Percentiles rank a stretch among this genome's conserved stretches.
Evolutionary conservation across 2,797 vertebrate genomes (phyloP).

Genomic region (Octomys mimax): DNA sequence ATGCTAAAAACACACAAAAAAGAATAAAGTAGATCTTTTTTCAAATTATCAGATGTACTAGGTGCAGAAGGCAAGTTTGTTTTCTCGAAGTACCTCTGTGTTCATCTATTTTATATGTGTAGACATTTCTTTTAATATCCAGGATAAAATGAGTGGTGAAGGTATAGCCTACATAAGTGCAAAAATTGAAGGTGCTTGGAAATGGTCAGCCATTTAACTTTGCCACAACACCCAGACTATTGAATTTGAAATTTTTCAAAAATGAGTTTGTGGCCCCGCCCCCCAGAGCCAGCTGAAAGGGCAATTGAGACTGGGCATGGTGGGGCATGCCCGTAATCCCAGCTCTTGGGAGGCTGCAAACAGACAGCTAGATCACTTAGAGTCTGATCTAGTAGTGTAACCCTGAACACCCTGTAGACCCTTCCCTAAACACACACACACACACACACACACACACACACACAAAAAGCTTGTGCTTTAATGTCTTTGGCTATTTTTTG

Average conservation of each 20-base stretch:
- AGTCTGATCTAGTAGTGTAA: no score
- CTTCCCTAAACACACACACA: no score
- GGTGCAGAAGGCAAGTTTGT: slow-evolving; percentile 20
- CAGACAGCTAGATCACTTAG: no score
- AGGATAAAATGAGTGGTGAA: not conserved
- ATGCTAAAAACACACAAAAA: not conserved
- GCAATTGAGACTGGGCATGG: no score
- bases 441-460: no score
- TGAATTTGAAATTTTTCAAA: not conserved
- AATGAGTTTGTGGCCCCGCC: not conserved
- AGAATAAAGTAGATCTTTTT: slow-evolving; percentile 34
- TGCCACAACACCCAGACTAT: not conserved
- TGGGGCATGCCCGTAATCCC: no score
- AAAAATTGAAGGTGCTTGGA: not conserved
- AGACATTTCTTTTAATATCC: not conserved
- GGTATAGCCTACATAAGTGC: not conserved
- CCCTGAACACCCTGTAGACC: no score
- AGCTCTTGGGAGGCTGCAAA: no score
- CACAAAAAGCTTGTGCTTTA: not conserved
- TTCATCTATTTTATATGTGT: not conserved
- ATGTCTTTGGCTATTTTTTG: not conserved
- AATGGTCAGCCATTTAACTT: not conserved
- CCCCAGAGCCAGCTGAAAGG: no score
- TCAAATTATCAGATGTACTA: slow-evolving; percentile 42
- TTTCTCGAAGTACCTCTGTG: not conserved